Base-by-base conservation (phyloP, 2,113 vertebrate genomes). In the Himantopus leucocephalus region DNA sequence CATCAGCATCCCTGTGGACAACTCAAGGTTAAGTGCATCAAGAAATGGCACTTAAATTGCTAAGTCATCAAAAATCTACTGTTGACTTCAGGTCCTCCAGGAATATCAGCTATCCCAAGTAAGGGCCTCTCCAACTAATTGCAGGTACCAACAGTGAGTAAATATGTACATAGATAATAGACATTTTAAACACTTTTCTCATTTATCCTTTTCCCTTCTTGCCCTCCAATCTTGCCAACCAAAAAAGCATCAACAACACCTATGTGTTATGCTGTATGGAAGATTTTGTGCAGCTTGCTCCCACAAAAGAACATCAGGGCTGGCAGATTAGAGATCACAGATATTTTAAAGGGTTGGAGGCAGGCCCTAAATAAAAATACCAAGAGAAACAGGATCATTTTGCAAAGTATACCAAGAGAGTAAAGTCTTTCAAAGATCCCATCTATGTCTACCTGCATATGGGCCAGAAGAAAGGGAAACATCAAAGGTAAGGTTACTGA, bases 1-100 rank as follows among this genome's bases (percentile, higher is more conserved):
- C 48, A 85, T 73, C 88, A 73, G 37, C 24, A 32, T 22, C 21
- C 12, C 53, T 73, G 34, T 32, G 55, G 63, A 66, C 20, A 73
- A 27, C 20, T 41, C 34, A 88, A 94, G 67, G 77, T 81, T 75
- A 95, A 88, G 29, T 26, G 20, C 67, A 83, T 64, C n/a, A 64
- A 23, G n/a, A 92, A 90, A 56, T 30, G 32, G 6, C 47, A 67
- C 29, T 93, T 60, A 29, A 29, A 60, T 48, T 39, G 27, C 17
- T 18, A 39, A 60, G 53, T 76, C 75, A 56, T 88, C 58, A 94
- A 56, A 85, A 94, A 92, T 23, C 45, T 70, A 6, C 67, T 87
- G 35, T 64, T 80, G 48, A 86, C 53, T 59, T 66, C 55, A 52
- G 43, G 37, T 89, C 58, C 72, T 91, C 22, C 48, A 74, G 70